phyloP scores from a whole-genome alignment of 2,888 invertebrate genomes.

The Stomorhina lunata region DNA sequence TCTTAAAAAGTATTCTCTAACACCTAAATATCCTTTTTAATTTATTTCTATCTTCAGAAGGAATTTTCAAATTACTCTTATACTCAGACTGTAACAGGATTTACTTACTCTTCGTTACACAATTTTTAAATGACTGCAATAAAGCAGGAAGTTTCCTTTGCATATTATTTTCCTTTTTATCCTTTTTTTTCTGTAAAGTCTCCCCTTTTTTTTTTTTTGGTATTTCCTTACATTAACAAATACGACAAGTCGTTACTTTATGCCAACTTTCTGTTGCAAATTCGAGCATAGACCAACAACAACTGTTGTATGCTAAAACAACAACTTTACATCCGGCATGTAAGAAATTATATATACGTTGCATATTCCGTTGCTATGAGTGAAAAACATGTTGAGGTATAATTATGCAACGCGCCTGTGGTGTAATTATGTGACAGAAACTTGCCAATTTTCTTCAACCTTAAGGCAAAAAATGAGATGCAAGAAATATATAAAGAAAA shows the following conservation, averaged over 20 bases:
- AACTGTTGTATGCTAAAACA: background rate
- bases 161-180: background rate
- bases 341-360: background rate
- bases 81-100: conserved; percentile 2
- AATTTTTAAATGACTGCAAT: conserved; percentile 9
- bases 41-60: conserved; percentile 25
- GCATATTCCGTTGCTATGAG: background rate
- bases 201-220: background rate
- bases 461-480: conserved; percentile 14
- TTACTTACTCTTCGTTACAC: conserved; percentile 33
- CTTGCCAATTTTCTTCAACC: conserved; percentile 59
- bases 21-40: conserved; percentile 18
- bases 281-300: background rate
- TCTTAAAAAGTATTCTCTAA: conserved; percentile 19
- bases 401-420: conserved; percentile 62
- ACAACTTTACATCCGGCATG: background rate
- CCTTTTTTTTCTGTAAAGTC: background rate
- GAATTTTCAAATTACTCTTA: conserved; percentile 40
- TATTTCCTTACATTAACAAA: background rate
- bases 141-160: conserved; percentile 17
- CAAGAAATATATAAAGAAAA: background rate
- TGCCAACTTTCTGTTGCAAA: background rate
- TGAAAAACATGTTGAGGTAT: conserved; percentile 33
- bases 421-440: conserved; percentile 65
- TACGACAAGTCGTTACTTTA: conserved; percentile 7